Base-by-base conservation (phyloP, 2,113 vertebrate species). In the Lamprotornis superbus region DNA sequence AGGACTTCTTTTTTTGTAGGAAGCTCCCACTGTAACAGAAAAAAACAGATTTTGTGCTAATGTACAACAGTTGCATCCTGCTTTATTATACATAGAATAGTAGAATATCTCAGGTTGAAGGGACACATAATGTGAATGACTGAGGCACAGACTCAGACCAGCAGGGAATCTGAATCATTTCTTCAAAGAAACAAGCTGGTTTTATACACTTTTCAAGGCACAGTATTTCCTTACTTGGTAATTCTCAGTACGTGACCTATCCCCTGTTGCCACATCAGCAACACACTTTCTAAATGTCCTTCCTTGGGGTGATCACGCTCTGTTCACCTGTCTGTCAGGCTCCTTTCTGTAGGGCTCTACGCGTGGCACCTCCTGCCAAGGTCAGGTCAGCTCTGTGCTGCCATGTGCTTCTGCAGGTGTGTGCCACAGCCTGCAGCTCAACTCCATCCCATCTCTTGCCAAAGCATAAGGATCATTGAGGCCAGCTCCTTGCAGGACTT, bases 311-410 rank as follows among this genome's bases (percentile, higher is more conserved):
- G 49, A 55, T 79, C 60, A 79, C 1, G 7, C 1, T 0, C 49
- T 55, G 76, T 35, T 55, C 76, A 65, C 33, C 33, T 4, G 7
- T 22, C 37, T 52, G 59, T n/a, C 75, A 42, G 31, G 31, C 33
- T 55, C 39, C 39, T 35, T 20, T 55, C 25, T 5, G 0, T 6
- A 5, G 20, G 39, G 39, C 39, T 65, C 20, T 24, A 7, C 0
- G 2, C 0, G 5, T 65, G 49, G 11, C 20, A 30, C 25, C 39
- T 65, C 47, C 31, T 79, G 25, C 60, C 49, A 65, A 79, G 77
- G 77, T 30, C 60, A 30, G 49, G 37, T 42, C 47, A n/a, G 30
- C 37, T 44, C 39, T 44, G 25, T 40, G 28, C 50, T 4, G 3
- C 70, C 39, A 33, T 56, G 70, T 56, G 39, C 49, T 30, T 24